Base-by-base conservation (phyloP, 2,797 vertebrate species). In the Lacerta bilineata region DNA sequence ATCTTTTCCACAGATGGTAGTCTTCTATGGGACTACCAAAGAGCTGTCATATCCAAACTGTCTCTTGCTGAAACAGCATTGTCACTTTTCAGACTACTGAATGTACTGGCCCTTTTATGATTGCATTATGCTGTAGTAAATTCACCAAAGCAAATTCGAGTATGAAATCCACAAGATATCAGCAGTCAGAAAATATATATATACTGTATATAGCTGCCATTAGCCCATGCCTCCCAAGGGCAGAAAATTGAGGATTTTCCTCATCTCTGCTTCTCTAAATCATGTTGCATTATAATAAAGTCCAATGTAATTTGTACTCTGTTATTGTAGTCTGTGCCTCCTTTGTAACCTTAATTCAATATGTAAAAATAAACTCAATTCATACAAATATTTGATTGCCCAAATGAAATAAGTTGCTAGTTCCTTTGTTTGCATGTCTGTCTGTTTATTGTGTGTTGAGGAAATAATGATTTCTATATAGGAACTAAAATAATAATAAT, bases 41-140 rank as follows among this genome's bases (percentile, higher is more conserved):
- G 18, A 92, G 8, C 20, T 90, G 20, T 5, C 27, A 72, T n/a
- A 41, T 64, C 74, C 59, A 74, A 77, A 86, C 43, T 27, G 20
- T 66, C 69, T 81, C 69, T 85, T 5, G 8, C 86, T 61, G 68
- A 86, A 91, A 83, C 83, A 69, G 72, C 1, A 15, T 8, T 82
- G 3, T 72, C 90, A 80, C 77, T 74, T 68, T 85, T 69, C 81
- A 36, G 61, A 66, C 59, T 87, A 80, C 77, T 68, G 43, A 43
- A 13, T 82, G 39, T 84, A 25, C 27, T 79, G 18, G 13, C 64
- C 66, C 68, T 80, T 80, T 80, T 87, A 59, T 77, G 90, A 83
- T 89, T 91, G 81, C 55, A 87, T 84, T 84, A 90, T 41, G 27
- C 55, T 87, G 29, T 83, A 83, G 46, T 71, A 83, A 89, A 82